phyloP scores from a whole-genome alignment of 2,113 vertebrate genomes.

The Glaucomys volans region DNA sequence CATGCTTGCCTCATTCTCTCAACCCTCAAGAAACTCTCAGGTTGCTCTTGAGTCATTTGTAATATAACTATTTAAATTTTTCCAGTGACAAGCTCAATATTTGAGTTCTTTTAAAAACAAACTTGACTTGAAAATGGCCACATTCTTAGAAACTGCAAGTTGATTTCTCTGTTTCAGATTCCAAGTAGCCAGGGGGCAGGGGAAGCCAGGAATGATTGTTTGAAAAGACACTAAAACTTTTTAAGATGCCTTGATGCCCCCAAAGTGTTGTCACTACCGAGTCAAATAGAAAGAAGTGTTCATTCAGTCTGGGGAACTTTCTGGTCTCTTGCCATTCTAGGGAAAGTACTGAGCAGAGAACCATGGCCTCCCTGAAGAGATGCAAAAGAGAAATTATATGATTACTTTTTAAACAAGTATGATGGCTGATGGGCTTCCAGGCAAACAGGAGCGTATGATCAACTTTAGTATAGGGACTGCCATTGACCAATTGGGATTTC shows the following conservation, averaged over 20 bases:
- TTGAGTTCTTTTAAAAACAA: slow-evolving; percentile 25
- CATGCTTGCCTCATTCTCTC: accelerated
- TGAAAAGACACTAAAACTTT: slow-evolving; percentile 41
- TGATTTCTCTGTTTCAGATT: neutral
- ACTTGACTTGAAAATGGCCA: neutral
- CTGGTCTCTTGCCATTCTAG: neutral
- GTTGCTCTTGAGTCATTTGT: neutral
- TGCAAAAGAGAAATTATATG: neutral
- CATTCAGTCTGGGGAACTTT: neutral
- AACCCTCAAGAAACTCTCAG: neutral
- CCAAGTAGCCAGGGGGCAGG: neutral
- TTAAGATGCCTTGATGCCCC: neutral
- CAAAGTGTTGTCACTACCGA: neutral
- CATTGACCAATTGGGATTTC: neutral
- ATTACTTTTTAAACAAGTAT: slow-evolving; percentile 18
- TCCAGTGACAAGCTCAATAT: neutral
- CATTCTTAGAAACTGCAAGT: slow-evolving; percentile 1
- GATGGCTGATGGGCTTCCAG: neutral
- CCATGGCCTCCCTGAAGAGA: neutral
- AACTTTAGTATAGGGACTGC: neutral
- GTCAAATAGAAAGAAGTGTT: neutral
- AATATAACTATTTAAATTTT: neutral
- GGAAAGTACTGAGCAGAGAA: neutral
- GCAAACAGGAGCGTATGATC: neutral
- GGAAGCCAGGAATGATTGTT: neutral